Base-by-base conservation (phyloP, 2,113 vertebrate species). In the Ibidorhyncha struthersii region DNA sequence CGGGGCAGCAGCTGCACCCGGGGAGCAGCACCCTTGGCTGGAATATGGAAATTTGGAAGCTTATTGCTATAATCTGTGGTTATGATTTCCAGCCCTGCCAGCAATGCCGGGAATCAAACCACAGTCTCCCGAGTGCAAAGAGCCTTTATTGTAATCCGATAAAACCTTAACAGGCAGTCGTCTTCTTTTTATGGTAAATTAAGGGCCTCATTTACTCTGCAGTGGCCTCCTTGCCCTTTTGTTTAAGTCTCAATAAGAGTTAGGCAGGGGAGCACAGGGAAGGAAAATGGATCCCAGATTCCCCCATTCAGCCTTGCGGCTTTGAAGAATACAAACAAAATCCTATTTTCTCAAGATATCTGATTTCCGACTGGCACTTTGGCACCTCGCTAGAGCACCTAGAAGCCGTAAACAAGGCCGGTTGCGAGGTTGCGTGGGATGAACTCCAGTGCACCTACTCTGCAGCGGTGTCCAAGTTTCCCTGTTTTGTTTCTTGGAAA, bases 11-110 rank as follows among this genome's bases (percentile, higher is more conserved):
- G 83, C 70, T 55, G 20, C 29, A 32, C 91, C 91, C 30, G 61
- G 90, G 95, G 95, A 92, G 90, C 96, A 95, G 92, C 69, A 93
- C 92, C 97, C 96, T 86, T 80, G 90, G 96, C 95, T 96, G 93
- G 82, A 93, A 88, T 58, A 78, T 77, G 97, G 97, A 98, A 92
- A 96, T 98, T 97, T 98, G 98, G 98, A 98, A 97, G 93, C 76
- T 85, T 79, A 82, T 93, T 94, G 95, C 98, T 98, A 96, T 98
- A 98, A 97, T 98, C 98, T 98, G 98, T 95, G 98, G 97, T 97
- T 97, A 96, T 82, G 94, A 97, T 92, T 97, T 97, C 94, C 97
- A 96, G 89, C 92, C 96, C 97, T 93, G 95, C 97, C 94, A 96
- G 94, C 93, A 81, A 73, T 98, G 97, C 97, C 90, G 94, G 98